A percentile compares a stretch with the other conserved stretches of the same genome.
Conservation (phyloP, 2,888 invertebrate genomes). For the Leptogaster cylindrica region DNA sequence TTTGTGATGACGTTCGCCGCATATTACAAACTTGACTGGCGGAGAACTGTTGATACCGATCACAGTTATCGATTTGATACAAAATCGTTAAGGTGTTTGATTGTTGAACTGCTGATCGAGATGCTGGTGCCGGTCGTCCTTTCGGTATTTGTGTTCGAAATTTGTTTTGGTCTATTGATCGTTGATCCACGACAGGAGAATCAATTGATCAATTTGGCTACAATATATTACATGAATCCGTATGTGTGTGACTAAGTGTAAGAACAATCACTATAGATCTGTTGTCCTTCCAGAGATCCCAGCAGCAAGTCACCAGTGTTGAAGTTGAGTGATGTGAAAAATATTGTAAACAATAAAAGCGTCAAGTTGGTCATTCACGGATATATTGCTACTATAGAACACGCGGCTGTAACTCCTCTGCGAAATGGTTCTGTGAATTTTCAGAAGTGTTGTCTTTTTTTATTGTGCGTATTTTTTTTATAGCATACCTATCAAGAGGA, state of each 20-base stretch:
- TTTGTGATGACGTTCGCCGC: neutral
- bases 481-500: constrained; percentile 58
- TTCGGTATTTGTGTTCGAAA: neutral
- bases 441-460: too few species aligned
- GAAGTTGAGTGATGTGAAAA: neutral
- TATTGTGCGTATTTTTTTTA: neutral
- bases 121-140: too few species aligned
- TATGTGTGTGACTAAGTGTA: neutral
- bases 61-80: neutral
- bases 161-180: neutral
- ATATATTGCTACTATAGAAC: constrained; percentile 54
- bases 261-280: neutral
- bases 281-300: neutral
- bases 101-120: too few species aligned
- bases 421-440: constrained; percentile 43
- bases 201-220: neutral
- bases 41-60: neutral
- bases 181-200: neutral
- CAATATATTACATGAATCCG: constrained; percentile 29
- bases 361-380: constrained; percentile 60
- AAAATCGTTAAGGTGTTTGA: neutral
- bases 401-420: constrained; percentile 55
- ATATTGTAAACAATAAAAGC: constrained; percentile 45
- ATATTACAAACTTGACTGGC: neutral
- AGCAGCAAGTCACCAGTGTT: neutral